These are phyloP conservation scores for Mus spretus DNA, from an alignment of 2,797 vertebrate genomes.

Conservation along the genomic window DNA sequence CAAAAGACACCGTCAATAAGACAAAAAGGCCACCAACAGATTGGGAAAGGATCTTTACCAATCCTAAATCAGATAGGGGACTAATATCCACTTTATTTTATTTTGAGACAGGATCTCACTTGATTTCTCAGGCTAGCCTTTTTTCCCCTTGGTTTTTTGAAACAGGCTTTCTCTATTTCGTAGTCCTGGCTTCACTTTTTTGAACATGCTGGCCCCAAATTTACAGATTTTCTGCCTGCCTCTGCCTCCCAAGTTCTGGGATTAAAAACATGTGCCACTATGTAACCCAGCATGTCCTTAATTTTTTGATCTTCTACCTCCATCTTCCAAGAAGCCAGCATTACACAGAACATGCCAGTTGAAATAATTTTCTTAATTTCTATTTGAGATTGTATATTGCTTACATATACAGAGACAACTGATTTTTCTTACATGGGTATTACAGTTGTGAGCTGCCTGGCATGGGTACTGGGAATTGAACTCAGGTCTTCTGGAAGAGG, in stretches of 20 bases:
- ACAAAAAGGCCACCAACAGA: no score
- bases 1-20: no score
- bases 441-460: background rate
- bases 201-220: background rate
- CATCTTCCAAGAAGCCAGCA: background rate
- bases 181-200: background rate
- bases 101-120: background rate
- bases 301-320: background rate
- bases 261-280: background rate
- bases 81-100: background rate
- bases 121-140: background rate
- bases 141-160: background rate
- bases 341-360: background rate
- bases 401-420: background rate
- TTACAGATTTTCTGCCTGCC: background rate
- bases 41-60: no score
- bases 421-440: background rate
- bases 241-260: background rate
- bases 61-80: no score
- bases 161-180: background rate
- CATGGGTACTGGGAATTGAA: background rate
- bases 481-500: background rate
- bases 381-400: background rate
- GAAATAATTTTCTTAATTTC: conserved; percentile 3
- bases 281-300: background rate